Evolutionary conservation across 2,113 vertebrate species (phyloP), one percentile per base, ranked within the genome.

Genomic region (Eulacestoma nigropectus): DNA sequence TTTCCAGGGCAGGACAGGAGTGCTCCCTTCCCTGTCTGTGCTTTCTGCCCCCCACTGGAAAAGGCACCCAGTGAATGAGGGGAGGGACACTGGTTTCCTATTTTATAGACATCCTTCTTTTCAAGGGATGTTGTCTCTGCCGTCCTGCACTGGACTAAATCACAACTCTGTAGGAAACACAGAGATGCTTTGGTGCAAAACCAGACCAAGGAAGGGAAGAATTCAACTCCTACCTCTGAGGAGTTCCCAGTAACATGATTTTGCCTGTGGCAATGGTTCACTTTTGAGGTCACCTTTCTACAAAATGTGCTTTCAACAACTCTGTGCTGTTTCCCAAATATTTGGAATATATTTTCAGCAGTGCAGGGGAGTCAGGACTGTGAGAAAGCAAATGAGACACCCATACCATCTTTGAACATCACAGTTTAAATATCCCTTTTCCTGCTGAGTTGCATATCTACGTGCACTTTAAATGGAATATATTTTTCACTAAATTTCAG

Each of bases 271-370:
- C 77, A 4, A 77, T 30, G 16, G 74, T 87, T 95, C 93, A 35
- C 26, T 75, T 96, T 91, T 86, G 50, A 94, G 78, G 83, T 87
- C 92, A 93, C 42, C 60, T 94, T 95, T 86, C 62, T 63, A 75
- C 5, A 67, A 84, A 91, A 59, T 57, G 11, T 57, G 21, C 39
- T 96, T 95, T 92, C 90, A 94, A 87, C 42, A 84, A 62, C 26
- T 94, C 79, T 49, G 16, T 81, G 25, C 32, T 76, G 44, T 79
- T 93, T 93, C 87, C 65, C 56, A 91, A 89, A 79, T 77, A 64
- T 77, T 74, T 81, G 47, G 64, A 84, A 74, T 73, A 63, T 35
- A 63, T 84, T 80, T 95, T 16, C 86, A 67, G 75, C 33, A 57
- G 63, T 85, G 92, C 53, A 74, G 47, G 30, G 30, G 47, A 85